These are phyloP conservation scores for Atta cephalotes DNA, from an alignment of 1,140 invertebrate species.

Conservation along the genomic window DNA sequence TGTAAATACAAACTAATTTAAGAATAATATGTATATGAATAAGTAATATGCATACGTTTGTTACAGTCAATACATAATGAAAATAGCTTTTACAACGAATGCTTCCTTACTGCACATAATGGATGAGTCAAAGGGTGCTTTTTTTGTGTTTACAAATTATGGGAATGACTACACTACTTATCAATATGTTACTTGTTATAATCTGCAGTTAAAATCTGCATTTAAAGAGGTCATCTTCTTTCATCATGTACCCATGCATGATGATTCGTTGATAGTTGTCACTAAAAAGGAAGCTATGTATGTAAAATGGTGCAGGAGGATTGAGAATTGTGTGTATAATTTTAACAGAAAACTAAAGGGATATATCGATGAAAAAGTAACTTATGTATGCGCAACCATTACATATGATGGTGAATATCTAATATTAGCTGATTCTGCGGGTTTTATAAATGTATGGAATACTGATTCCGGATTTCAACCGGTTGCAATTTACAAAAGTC, in stretches of 20 bases:
- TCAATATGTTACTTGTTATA: slow-evolving; percentile 75
- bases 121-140: slow-evolving; percentile 72
- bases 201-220: slow-evolving; percentile 77
- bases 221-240: slow-evolving; percentile 79
- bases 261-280: slow-evolving; percentile 79
- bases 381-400: slow-evolving; percentile 79
- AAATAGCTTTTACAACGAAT: slow-evolving; percentile 77
- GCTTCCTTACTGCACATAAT: slow-evolving; percentile 77
- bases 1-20: neutral
- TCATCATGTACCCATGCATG: slow-evolving; percentile 65
- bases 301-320: slow-evolving; percentile 76
- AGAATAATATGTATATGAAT: neutral
- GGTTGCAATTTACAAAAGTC: slow-evolving; percentile 79
- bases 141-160: slow-evolving; percentile 71
- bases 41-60: slow-evolving; percentile 4
- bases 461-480: slow-evolving; percentile 69
- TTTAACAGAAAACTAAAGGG: slow-evolving; percentile 74
- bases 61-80: slow-evolving; percentile 72
- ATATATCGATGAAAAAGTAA: slow-evolving; percentile 63
- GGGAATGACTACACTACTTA: slow-evolving; percentile 52
- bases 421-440: slow-evolving; percentile 80
- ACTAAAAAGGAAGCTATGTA: slow-evolving; percentile 78
- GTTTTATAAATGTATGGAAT: slow-evolving; percentile 80
- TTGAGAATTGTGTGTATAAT: slow-evolving; percentile 66
- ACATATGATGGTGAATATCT: slow-evolving; percentile 83